Conservation (phyloP, 2,113 vertebrate species). For the Dasypus novemcinctus region DNA sequence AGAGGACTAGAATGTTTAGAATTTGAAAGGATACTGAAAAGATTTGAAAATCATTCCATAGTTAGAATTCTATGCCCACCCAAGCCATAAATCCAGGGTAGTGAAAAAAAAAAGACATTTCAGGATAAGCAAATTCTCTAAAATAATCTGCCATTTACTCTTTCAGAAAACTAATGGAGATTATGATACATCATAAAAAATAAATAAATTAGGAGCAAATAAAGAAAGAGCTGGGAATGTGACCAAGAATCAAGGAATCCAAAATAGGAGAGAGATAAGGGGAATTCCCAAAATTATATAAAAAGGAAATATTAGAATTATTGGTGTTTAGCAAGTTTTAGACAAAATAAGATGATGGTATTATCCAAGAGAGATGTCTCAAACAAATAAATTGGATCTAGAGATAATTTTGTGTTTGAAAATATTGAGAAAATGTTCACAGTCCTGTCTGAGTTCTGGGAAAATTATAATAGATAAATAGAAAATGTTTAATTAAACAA, state of each 20-base stretch:
- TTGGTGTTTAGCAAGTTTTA: not conserved
- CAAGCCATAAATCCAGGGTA: not conserved
- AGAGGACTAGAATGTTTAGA: not conserved
- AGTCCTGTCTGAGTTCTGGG: not conserved
- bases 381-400: not conserved
- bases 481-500: not conserved
- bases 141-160: not conserved
- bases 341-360: not conserved
- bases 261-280: not conserved
- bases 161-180: not conserved
- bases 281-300: not conserved
- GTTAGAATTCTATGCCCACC: not conserved
- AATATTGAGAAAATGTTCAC: not conserved
- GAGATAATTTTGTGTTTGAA: not conserved
- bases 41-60: not conserved
- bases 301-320: not conserved
- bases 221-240: not conserved
- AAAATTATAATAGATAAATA: not conserved
- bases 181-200: not conserved
- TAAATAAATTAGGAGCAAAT: too few species aligned
- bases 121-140: not conserved
- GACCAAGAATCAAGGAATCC: not conserved
- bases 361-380: not conserved
- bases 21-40: not conserved
- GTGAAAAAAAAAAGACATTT: not conserved